Evolutionary conservation across 2,113 vertebrate species (phyloP).

Genomic region (Scalopus aquaticus): DNA sequence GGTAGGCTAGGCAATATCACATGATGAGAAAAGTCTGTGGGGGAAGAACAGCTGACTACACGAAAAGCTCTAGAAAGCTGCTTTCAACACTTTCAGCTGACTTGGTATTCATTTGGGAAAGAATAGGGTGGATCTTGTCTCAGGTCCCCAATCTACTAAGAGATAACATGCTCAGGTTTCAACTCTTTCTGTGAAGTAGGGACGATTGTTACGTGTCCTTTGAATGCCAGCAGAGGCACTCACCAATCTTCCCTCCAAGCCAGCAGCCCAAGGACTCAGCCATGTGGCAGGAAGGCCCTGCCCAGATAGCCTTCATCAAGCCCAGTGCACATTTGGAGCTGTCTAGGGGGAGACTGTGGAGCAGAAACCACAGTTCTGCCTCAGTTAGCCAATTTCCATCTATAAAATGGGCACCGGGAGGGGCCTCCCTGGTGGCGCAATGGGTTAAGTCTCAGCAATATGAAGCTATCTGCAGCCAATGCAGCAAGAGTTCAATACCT

Average conservation of each 20-base stretch:
- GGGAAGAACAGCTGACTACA: constrained; percentile 50
- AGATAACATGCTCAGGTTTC: constrained; percentile 16
- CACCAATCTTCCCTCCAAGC: neutral
- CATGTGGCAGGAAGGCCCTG: neutral
- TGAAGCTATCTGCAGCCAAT: no score
- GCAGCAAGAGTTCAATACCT: no score
- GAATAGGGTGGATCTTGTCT: neutral
- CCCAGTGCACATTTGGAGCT: neutral
- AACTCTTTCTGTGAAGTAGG: constrained; percentile 15
- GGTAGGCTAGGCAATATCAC: constrained; percentile 52
- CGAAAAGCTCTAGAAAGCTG: neutral
- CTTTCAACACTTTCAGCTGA: constrained; percentile 6
- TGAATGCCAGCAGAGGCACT: neutral
- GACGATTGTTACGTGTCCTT: neutral
- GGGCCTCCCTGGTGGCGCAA: no score
- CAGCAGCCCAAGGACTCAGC: neutral
- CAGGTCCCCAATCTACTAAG: constrained; percentile 20
- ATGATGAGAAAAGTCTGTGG: constrained; percentile 59
- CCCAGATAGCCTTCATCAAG: neutral
- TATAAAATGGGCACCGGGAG: neutral
- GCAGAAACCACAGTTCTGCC: neutral
- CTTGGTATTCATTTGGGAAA: constrained; percentile 47
- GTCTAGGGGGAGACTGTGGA: neutral
- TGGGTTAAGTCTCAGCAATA: no score
- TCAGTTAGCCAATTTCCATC: neutral